Evolutionary conservation across 2,888 invertebrate genomes (phyloP), one percentile per base, ranked within the genome.

Genomic region (Tinea pellionella): DNA sequence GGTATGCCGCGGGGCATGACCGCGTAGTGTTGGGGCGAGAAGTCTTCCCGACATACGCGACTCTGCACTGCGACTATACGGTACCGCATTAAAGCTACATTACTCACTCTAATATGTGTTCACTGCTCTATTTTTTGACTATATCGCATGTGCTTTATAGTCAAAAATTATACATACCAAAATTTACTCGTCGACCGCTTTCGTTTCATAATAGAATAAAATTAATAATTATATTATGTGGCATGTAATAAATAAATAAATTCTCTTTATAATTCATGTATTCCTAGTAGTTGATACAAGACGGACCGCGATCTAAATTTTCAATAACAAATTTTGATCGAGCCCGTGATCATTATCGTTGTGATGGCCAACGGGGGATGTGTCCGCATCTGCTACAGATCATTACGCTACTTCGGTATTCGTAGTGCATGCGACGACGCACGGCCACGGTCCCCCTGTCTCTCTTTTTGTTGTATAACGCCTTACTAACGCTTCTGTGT

Each of bases 1-100:
- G 78, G 80, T 84, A 82, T 84, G 79, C 84, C 74, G 74, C 75
- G 67, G 72, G 78, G 77, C 73, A 72, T 56, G 72, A 74, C 73
- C 72, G 73, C 72, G 13, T 18, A 2, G 55, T 55, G 55, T 16
- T 51, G 51, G 51, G 16, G 24, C 55, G 30, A 55, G 47, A 47
- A 47, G 19, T n/a, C 53, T 53, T 18, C 53, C 16, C 53, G 18
- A 53, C 53, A 24, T 53, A 53, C 53, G 24, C 19, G 53, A 47
- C 53, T 24, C 18, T 53, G 53, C 53, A 53, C 53, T 53, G 53
- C 53, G 53, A 53, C 53, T 53, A 18, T 12, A 24, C 24, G 16
- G 19, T 53, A 24, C 53, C 53, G 53, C 53, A 53, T 53, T 53
- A 53, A 53, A 53, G 19, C 24, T 53, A 53, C 53, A 53, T 53